These are phyloP conservation scores for Sipunculus nudus DNA, from an alignment of 2,888 invertebrate species.

Conservation along the genomic window DNA sequence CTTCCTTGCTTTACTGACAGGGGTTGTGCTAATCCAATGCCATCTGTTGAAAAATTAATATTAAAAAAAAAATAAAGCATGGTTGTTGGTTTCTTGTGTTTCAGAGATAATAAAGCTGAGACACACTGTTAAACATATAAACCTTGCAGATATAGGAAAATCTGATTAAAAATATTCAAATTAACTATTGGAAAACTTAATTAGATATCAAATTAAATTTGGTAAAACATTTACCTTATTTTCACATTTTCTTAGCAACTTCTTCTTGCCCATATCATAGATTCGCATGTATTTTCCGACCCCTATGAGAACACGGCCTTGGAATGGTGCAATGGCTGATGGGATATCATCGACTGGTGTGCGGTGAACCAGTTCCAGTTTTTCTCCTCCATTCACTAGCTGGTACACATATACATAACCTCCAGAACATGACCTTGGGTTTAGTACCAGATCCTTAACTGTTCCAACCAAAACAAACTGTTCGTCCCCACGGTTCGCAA, in stretches of 20 bases:
- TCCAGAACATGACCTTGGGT: conserved; percentile 83
- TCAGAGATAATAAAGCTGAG: too few relatives aligned
- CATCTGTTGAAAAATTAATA: too few relatives aligned
- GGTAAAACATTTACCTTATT: conserved; percentile 74
- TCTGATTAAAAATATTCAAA: too few relatives aligned
- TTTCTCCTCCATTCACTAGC: conserved; percentile 78
- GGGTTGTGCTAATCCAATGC: too few relatives aligned
- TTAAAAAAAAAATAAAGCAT: too few relatives aligned
- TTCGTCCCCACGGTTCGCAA: conserved; percentile 74
- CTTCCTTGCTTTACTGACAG: too few relatives aligned
- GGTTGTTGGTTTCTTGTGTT: too few relatives aligned
- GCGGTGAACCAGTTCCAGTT: conserved; percentile 90
- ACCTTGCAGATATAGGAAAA: too few relatives aligned
- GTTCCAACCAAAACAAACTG: conserved; percentile 85
- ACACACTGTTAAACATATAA: too few relatives aligned
- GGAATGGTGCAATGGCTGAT: conserved; percentile 68
- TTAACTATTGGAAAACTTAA: too few relatives aligned
- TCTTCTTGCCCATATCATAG: conserved; percentile 97
- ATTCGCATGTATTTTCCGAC: conserved; percentile 90
- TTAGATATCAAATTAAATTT: too few relatives aligned
- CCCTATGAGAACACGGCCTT: conserved; percentile 90
- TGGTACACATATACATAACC: conserved; percentile 88
- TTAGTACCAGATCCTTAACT: conserved; percentile 87
- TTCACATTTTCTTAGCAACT: conserved; percentile 95
- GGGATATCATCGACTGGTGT: conserved; percentile 94